phyloP scores from a whole-genome alignment of 1,140 invertebrate genomes.

The Camponotus floridanus region DNA sequence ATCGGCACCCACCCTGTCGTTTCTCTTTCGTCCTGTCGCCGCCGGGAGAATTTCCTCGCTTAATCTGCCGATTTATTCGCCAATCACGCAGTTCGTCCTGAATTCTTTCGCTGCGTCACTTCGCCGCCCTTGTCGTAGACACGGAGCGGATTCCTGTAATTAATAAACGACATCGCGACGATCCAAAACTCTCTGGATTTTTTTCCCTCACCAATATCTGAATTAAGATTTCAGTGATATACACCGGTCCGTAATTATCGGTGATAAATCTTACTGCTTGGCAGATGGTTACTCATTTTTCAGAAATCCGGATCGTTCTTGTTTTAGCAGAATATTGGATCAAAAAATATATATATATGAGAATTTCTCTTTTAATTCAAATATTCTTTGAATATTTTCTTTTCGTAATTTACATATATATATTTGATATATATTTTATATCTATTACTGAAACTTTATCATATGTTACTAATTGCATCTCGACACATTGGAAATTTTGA shows the following conservation, averaged over 20 bases:
- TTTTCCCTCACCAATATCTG: not conserved
- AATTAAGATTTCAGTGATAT: slow-evolving; percentile 29
- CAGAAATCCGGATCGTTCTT: not conserved
- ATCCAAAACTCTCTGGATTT: not conserved
- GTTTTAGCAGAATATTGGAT: not conserved
- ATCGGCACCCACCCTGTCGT: slow-evolving; percentile 30
- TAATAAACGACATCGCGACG: slow-evolving; percentile 53
- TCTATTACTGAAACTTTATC: not conserved
- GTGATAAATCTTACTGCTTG: not conserved
- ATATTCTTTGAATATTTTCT: too few species aligned
- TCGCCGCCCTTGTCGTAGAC: slow-evolving; percentile 1
- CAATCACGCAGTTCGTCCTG: slow-evolving; percentile 67
- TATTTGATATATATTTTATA: not conserved
- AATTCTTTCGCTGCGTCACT: slow-evolving; percentile 63
- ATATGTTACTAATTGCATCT: not conserved
- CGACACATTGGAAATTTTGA: not conserved
- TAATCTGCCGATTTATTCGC: slow-evolving; percentile 75
- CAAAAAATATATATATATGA: too few species aligned
- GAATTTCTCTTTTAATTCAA: too few species aligned
- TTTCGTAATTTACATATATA: too few species aligned
- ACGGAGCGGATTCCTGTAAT: slow-evolving; percentile 47
- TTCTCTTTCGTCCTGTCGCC: slow-evolving; percentile 55
- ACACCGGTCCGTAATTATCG: slow-evolving; percentile 21
- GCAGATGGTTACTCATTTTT: not conserved
- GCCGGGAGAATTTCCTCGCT: slow-evolving; percentile 68